These are phyloP conservation scores for Yoshiicerus persimilis DNA, from an alignment of 1,140 invertebrate genomes.

Conservation along the genomic window DNA sequence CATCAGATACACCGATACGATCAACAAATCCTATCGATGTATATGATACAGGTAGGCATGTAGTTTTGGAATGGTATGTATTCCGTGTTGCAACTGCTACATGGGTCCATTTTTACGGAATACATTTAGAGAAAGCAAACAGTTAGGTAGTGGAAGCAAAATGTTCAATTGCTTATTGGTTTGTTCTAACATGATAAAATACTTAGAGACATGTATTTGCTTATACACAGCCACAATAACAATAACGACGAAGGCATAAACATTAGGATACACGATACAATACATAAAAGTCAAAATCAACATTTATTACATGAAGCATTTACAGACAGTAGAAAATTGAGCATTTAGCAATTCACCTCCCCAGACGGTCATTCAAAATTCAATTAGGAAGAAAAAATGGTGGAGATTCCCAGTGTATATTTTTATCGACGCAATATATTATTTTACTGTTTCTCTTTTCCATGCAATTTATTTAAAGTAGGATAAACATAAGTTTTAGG, in stretches of 20 bases:
- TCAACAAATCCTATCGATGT: background rate
- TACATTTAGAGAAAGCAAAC: background rate
- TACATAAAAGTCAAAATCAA: background rate
- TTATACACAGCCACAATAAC: background rate
- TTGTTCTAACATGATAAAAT: background rate
- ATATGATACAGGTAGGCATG: background rate
- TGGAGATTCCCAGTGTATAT: background rate
- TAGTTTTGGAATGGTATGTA: background rate
- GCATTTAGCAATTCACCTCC: background rate
- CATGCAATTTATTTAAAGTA: background rate
- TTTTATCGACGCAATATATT: background rate
- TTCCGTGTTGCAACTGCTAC: background rate
- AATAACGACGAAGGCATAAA: background rate
- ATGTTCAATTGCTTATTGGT: background rate
- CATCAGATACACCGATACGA: background rate
- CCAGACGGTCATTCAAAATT: background rate
- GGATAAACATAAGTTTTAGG: background rate
- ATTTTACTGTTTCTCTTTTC: background rate
- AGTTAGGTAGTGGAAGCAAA: background rate
- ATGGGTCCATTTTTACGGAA: background rate
- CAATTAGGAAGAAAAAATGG: background rate
- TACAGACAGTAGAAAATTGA: background rate
- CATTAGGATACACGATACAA: background rate
- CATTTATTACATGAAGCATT: conserved; percentile 1
- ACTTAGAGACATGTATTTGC: background rate